Evolutionary conservation across 37 sponge, comb jelly and placozoan genomes (phyloP), one percentile per base, ranked within the genome.

Genomic region (Oopsacas minuta): DNA sequence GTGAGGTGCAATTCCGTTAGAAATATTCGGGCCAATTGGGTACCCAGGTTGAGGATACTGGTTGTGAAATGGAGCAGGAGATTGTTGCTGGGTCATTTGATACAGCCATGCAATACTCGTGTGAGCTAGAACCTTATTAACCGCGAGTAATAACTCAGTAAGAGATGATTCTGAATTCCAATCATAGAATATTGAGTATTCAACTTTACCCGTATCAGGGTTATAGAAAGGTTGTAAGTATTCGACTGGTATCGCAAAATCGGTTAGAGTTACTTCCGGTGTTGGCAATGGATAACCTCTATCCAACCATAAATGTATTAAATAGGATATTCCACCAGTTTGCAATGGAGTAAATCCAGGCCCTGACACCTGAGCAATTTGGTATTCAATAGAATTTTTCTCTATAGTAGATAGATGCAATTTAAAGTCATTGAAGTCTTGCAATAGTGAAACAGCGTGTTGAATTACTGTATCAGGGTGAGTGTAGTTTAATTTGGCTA

Each of bases 231-330:
- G 75, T 61, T 61, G 75, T 25, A 61, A n/a, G 22, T 25, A 61
- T 61, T 61, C 32, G 30, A 32, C 28, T 20, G 75, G 75, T 3
- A 61, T 61, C 5, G 20, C 7, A 20, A 61, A n/a, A n/a, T 10
- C 75, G 7, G 75, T 25, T 12, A 61, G 7, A 32, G 75, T 61
- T 20, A 61, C 75, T 20, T 61, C 75, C 7, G 75, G 75, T 61
- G 75, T 5, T n/a, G 22, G 28, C 22, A 61, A 61, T 61, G 75
- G 75, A n/a, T 61, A 61, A 61, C 1, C 75, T 61, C 75, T 61
- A n/a, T 61, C 75, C 75, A 61, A 61, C 75, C 75, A 61, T n/a
- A 61, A 61, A 12, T 61, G 75, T 25, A 61, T n/a, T 25, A 61
- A 3, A 34, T 3, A 25, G 7, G 75, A 61, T 3, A 61, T 61